phyloP scores from a whole-genome alignment of 1,140 invertebrate species.

The Microplitis mediator region DNA sequence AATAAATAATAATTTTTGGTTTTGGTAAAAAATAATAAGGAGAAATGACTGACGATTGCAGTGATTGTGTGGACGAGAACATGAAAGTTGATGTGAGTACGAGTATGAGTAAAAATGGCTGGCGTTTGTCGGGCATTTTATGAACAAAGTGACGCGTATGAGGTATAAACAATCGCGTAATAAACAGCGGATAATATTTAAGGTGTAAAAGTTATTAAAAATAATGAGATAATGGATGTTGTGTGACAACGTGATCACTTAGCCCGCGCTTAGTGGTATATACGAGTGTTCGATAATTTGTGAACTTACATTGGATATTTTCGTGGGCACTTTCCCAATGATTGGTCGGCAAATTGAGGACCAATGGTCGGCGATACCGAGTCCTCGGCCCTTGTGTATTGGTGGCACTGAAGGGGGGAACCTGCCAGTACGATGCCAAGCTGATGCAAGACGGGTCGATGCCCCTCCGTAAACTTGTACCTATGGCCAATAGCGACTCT shows the following conservation, averaged over 20 bases:
- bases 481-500: slow-evolving; percentile 37
- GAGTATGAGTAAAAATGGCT: slow-evolving; percentile 28
- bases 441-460: slow-evolving; percentile 54
- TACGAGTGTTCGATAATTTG: slow-evolving; percentile 70
- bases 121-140: slow-evolving; percentile 24
- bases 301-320: slow-evolving; percentile 81
- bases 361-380: slow-evolving; percentile 70
- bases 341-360: slow-evolving; percentile 72
- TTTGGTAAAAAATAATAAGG: too few relatives aligned
- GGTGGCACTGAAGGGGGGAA: slow-evolving; percentile 61
- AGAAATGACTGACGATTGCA: neutral
- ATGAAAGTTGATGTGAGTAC: neutral
- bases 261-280: slow-evolving; percentile 21
- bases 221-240: neutral
- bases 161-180: slow-evolving; percentile 6
- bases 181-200: neutral
- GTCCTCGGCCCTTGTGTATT: slow-evolving; percentile 65
- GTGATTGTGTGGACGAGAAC: neutral
- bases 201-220: neutral
- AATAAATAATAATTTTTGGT: too few relatives aligned
- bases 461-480: slow-evolving; percentile 41
- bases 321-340: slow-evolving; percentile 70
- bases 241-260: slow-evolving; percentile 15
- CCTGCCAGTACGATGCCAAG: slow-evolving; percentile 64
- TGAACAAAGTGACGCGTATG: slow-evolving; percentile 2